These are phyloP conservation scores for Amniataba percoides DNA, from an alignment of 2,797 vertebrate species.

Conservation along the genomic window DNA sequence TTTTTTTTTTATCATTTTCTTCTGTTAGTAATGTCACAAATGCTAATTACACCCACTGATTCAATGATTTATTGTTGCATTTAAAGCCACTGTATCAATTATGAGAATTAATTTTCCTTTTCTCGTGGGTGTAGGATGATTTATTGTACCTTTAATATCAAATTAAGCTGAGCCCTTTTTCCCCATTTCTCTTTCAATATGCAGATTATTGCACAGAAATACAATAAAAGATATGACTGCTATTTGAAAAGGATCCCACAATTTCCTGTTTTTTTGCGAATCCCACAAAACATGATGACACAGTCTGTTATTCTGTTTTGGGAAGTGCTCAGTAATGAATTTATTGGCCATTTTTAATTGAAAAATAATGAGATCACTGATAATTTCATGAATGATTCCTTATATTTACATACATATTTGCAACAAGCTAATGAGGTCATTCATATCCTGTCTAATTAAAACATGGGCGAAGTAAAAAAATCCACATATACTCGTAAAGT, in stretches of 20 bases:
- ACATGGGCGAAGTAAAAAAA: not conserved
- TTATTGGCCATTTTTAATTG: constrained; percentile 2
- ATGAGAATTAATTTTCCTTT: constrained; percentile 34
- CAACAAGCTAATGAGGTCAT: not conserved
- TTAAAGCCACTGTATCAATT: not conserved
- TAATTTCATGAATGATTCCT: not conserved
- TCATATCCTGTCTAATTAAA: not conserved
- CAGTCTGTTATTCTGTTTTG: constrained; percentile 5
- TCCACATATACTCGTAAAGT: not conserved
- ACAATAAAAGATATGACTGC: not conserved
- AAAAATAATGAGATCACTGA: constrained; percentile 2
- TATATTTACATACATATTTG: constrained; percentile 1
- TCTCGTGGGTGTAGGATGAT: constrained; percentile 28
- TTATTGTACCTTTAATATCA: constrained; percentile 32
- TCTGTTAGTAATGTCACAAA: constrained; percentile 9
- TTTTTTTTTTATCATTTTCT: not conserved
- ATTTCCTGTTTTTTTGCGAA: constrained; percentile 9
- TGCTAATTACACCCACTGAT: constrained; percentile 14
- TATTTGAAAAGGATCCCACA: not conserved
- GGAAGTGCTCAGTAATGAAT: not conserved
- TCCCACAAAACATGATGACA: constrained; percentile 8
- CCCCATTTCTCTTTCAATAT: not conserved
- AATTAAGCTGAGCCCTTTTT: not conserved
- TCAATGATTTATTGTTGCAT: constrained; percentile 20
- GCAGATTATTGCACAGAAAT: constrained; percentile 5